A percentile compares a stretch with the other conserved stretches of the same genome.
These are phyloP conservation scores for Rhamnusium bicolor DNA, from an alignment of 2,888 invertebrate species.

Conservation along the genomic window DNA sequence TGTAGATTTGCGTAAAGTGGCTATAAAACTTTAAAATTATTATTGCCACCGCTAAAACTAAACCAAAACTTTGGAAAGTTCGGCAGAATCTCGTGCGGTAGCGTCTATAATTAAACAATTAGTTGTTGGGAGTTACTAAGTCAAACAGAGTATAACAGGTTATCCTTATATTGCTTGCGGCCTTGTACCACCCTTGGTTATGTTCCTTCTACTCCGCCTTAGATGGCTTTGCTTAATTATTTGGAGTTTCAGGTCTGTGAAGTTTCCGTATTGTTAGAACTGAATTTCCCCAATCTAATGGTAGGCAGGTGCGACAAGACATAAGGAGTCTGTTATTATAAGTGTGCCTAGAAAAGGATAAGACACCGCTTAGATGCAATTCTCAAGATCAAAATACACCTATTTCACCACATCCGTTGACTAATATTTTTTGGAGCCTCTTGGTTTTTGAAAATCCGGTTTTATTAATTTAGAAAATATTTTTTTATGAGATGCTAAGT, in stretches of 20 bases:
- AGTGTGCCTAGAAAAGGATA: too few relatives aligned
- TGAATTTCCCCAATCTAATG: not conserved
- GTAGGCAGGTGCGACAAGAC: too few relatives aligned
- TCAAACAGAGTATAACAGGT: slow-evolving; percentile 36
- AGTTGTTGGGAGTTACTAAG: slow-evolving; percentile 35
- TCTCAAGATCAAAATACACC: too few relatives aligned
- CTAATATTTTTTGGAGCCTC: too few relatives aligned
- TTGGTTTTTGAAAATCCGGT: too few relatives aligned
- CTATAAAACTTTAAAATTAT: slow-evolving; percentile 25
- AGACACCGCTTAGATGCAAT: too few relatives aligned
- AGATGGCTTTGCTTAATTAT: slow-evolving; percentile 25
- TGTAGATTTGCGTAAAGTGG: slow-evolving; percentile 4
- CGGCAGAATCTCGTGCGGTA: slow-evolving; percentile 16
- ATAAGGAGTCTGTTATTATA: too few relatives aligned
- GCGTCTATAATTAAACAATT: slow-evolving; percentile 37
- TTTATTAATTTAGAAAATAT: too few relatives aligned
- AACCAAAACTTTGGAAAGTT: not conserved
- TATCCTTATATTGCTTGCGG: slow-evolving; percentile 24
- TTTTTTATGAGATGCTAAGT: too few relatives aligned
- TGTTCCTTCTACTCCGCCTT: slow-evolving; percentile 2
- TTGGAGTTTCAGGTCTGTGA: slow-evolving; percentile 24
- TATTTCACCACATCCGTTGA: too few relatives aligned
- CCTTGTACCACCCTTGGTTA: slow-evolving; percentile 9
- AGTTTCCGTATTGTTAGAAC: slow-evolving; percentile 20
- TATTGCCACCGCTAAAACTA: slow-evolving; percentile 11